Base-by-base conservation (phyloP, 53 echinoderm and acorn worm genomes). In the Temnopleurus reevesii region DNA sequence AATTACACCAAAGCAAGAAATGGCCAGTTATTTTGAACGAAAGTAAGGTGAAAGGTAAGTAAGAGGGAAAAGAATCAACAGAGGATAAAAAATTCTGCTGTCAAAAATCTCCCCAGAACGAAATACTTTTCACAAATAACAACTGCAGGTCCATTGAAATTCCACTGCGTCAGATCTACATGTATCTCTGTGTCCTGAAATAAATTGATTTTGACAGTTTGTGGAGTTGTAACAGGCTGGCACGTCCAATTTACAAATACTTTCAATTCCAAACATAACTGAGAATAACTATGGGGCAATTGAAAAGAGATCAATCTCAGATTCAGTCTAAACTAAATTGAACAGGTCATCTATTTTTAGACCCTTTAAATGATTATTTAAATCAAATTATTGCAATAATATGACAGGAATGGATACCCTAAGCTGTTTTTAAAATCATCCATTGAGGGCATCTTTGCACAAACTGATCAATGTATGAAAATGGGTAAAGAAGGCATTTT, bases 171-270 rank as follows among this genome's bases (percentile, higher is more conserved):
- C 17, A 31, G 63, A 63, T 18, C n/a, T 18, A 63, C 17, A 63
- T 29, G 15, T 33, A 63, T 63, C 4, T 33, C 63, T 31, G 34
- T 63, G 63, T 13, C 17, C 29, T 31, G 6, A 63, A 0, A 63
- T 41, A 45, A 44, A 76, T 76, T 76, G 76, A 25, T 21, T 41
- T 25, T 43, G 76, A 76, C 76, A 76, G 24, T 76, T n/a, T 45
- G 43, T 76, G 76, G 45, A 76, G n/a, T 45, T 18, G 19, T 76
- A 76, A 13, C 45, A 3, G 0, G 45, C 76, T 63, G 63, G 30
- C 33, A 63, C 15, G 29, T 24, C 23, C 36, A 8, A 25, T 76
- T 45, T 76, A 76, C 25, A 76, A 76, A 76, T 76, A 41, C 35
- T 76, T 24, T 45, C 76, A 76, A 41, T 76, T 76, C 24, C 44